Evolutionary conservation across 2,797 vertebrate species (phyloP).

Genomic region (Phylloscopus collybita): DNA sequence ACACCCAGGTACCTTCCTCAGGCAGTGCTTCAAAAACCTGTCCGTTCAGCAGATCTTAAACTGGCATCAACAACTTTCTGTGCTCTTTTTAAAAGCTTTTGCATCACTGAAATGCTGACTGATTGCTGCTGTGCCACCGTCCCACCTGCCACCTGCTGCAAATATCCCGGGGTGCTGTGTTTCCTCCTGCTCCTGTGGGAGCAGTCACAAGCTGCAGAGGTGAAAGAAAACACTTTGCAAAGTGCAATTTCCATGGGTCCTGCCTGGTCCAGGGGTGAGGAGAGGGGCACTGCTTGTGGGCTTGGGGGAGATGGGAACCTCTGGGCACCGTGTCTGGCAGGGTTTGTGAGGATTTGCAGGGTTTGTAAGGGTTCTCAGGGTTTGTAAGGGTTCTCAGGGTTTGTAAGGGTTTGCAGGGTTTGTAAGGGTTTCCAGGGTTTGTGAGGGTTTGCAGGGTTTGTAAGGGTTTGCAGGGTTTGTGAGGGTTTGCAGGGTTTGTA

Average conservation of each 20-base stretch:
- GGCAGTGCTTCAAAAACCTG: constrained; percentile 33
- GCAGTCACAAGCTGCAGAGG: not conserved
- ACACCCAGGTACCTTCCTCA: not conserved
- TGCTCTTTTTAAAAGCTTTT: not conserved
- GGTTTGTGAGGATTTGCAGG: not conserved
- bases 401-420: too few species aligned
- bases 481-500: too few species aligned
- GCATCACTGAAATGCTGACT: constrained; percentile 24
- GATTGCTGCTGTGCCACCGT: constrained; percentile 1
- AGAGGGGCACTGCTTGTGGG: too few species aligned
- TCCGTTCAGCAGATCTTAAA: constrained; percentile 34
- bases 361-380: too few species aligned
- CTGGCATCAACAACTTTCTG: not conserved
- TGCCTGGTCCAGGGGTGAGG: not conserved
- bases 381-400: too few species aligned
- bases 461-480: too few species aligned
- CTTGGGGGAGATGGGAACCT: not conserved
- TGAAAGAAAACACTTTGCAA: not conserved
- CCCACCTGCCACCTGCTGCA: not conserved
- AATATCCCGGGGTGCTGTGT: not conserved
- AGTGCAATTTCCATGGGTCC: constrained; percentile 9
- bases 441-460: too few species aligned
- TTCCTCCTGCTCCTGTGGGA: not conserved
- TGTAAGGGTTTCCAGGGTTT: too few species aligned
- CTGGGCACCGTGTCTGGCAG: not conserved